Conservation (phyloP, 1,140 invertebrate species). For the Drosophila saltans region DNA sequence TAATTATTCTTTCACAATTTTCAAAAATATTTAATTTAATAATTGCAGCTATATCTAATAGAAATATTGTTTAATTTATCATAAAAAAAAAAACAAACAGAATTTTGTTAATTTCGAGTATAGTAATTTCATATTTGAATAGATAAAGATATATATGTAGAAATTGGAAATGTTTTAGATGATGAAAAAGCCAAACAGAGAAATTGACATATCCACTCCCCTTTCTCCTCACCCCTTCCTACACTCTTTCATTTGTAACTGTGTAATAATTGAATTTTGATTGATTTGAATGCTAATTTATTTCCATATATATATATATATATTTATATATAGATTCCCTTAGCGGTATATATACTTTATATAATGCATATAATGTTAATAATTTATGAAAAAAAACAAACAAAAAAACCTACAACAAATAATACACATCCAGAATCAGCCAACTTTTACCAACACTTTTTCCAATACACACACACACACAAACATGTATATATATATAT, state of each 20-base stretch:
- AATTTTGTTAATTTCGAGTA: no score
- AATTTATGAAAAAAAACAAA: slow-evolving; percentile 63
- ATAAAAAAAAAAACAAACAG: no score
- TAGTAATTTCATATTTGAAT: no score
- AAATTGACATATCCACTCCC: no score
- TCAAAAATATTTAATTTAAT: no score
- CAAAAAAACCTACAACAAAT: no score
- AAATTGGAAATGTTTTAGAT: no score
- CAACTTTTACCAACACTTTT: slow-evolving; percentile 11
- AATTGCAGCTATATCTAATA: no score
- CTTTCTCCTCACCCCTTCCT: neutral
- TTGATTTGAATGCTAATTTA: slow-evolving; percentile 27
- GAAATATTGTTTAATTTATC: no score
- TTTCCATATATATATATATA: slow-evolving; percentile 1
- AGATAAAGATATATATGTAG: no score
- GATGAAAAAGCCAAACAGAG: no score
- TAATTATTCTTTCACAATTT: no score
- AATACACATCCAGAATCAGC: slow-evolving; percentile 10
- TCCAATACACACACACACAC: slow-evolving; percentile 1
- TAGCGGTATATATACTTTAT: slow-evolving; percentile 46
- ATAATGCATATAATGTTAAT: slow-evolving; percentile 71
- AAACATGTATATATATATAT: slow-evolving; percentile 29
- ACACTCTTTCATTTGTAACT: neutral
- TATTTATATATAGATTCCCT: slow-evolving; percentile 42
- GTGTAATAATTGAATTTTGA: slow-evolving; percentile 14